Evolutionary conservation across 53 echinoderm and acorn worm genomes (phyloP), one percentile per base, ranked within the genome.

Genomic region (Echinometra lucunter): DNA sequence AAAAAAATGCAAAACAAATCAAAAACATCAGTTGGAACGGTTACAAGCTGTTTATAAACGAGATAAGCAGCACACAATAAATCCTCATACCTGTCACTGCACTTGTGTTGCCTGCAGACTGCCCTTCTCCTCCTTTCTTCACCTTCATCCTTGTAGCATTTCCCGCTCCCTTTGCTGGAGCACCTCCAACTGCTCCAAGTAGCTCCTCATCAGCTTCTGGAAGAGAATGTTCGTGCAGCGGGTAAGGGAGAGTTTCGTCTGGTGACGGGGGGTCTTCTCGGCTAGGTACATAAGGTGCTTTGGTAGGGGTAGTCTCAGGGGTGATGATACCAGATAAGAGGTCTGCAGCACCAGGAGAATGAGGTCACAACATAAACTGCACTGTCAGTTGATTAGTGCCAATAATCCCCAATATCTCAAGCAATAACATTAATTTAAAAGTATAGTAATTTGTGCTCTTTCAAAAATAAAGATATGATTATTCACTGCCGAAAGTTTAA

Each of bases 271-370:
- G 37, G 15, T 91, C 70, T 23, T 45, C 91, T 27, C 30, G 45
- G n/a, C 12, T 16, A 69, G 69, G n/a, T 44, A 45, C 69, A 23
- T 44, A 4, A 27, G 91, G 30, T 23, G 70, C 0, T 49, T 91
- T 91, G 49, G 91, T 69, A 69, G 91, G 91, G 91, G 91, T 91
- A 40, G 49, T 70, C 49, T 91, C 91, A 11, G 91, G 91, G 42
- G 91, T 91, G 32, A 91, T 23, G 7, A 91, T 67, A 27, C 67
- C 63, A 4, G 91, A 66, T 45, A 69, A 67, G 27, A 70, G 91
- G 44, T 69, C 91, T 67, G 66, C 70, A 85, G 30, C 34, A 69
- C 34, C 69, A 30, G 30, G 69, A 34, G 69, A 69, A 69, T 12
- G 69, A 30, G 15, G 32, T 32, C 4, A 34, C 12, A 11, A 53